These are phyloP conservation scores for Alouatta caraya DNA, from an alignment of 2,797 vertebrate genomes.

Conservation along the genomic window DNA sequence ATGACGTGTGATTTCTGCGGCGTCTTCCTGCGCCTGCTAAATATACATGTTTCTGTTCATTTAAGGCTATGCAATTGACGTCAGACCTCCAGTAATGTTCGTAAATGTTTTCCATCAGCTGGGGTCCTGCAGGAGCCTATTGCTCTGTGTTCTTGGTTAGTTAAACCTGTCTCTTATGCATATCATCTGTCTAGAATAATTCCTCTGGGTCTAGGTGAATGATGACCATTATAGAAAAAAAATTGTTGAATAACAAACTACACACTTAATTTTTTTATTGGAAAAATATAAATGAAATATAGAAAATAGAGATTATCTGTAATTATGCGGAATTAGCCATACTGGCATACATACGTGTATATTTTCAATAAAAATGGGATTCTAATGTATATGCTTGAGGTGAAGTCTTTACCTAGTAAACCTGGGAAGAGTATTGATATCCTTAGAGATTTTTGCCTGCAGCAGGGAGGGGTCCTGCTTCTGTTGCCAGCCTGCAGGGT, in stretches of 20 bases:
- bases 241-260: not conserved
- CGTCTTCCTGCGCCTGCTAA: not conserved
- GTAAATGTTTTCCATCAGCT: not conserved
- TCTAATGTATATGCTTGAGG: not conserved
- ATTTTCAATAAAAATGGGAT: not conserved
- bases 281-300: not conserved
- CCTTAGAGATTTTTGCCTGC: not conserved
- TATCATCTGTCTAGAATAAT: not conserved
- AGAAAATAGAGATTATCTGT: not conserved
- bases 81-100: not conserved
- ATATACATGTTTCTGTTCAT: not conserved
- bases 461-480: too few species aligned
- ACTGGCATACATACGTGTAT: not conserved
- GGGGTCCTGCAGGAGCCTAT: not conserved
- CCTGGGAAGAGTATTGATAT: not conserved
- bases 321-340: not conserved
- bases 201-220: not conserved
- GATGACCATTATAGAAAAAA: not conserved
- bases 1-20: not conserved
- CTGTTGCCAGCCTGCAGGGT: rapidly evolving
- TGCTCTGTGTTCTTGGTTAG: not conserved
- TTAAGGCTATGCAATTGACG: not conserved
- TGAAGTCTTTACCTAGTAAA: not conserved
- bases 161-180: not conserved
- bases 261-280: not conserved